Evolutionary conservation across 2,113 vertebrate genomes (phyloP), one percentile per base, ranked within the genome.

Genomic region (Eubucco bourcierii): DNA sequence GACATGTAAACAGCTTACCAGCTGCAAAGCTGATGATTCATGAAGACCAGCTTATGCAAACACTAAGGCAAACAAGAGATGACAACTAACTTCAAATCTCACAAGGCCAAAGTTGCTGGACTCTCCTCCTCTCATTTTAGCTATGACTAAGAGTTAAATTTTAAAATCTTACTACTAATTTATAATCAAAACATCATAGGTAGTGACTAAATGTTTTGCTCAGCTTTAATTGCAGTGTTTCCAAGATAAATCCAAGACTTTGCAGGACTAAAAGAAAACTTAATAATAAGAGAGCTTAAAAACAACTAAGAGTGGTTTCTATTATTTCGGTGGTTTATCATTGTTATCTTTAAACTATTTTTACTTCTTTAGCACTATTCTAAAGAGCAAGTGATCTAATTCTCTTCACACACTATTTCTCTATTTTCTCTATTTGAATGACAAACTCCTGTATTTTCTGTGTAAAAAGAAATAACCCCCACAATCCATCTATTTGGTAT

Each of bases 171-270:
- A 89, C 47, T 65, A 94, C 79, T 82, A 89, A 92, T 78, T 87
- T 84, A 70, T 58, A 84, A 53, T 78, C 76, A 79, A 5, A 94
- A 12, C 59, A 84, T 72, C 25, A 68, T 25, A 74, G 23, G 20
- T 88, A n/a, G 56, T 87, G 67, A 91, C n/a, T 68, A 33, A 92
- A 72, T 90, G 41, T 53, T 92, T 95, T 83, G 56, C n/a, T 94
- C 10, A 18, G 27, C 27, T 85, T 52, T 90, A 94, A 94, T 73
- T 94, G 60, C 56, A 77, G 55, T 60, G 60, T 55, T 89, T 60
- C 24, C 64, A 83, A 90, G 85, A 80, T 10, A 56, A 18, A 86
- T 59, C 34, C 70, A 87, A 80, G 50, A 66, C 18, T 74, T 67
- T n/a, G 41, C 2, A 71, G 8, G 33, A 87, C 37, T 63, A 77